Percentiles rank a stretch among this genome's conserved stretches.
Evolutionary conservation across 2,888 invertebrate genomes (phyloP).

Genomic region (Lapara coniferarum): DNA sequence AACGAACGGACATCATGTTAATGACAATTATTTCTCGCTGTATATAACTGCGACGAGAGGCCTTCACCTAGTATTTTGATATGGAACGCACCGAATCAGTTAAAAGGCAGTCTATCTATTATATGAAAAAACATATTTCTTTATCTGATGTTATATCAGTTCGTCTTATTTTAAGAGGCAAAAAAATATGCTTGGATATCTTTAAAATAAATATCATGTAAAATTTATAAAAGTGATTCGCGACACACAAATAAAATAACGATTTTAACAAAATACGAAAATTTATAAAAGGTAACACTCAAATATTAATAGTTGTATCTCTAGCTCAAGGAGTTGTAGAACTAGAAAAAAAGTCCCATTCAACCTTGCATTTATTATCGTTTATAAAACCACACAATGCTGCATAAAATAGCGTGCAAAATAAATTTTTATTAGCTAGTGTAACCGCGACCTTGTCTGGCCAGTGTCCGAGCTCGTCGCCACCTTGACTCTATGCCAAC

Average conservation of each 20-base stretch:
- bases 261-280: too few relatives aligned
- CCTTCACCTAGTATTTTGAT: slow-evolving; percentile 24
- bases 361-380: slow-evolving; percentile 23
- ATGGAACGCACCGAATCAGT: background rate
- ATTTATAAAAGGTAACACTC: too few relatives aligned
- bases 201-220: too few relatives aligned
- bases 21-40: slow-evolving; percentile 21
- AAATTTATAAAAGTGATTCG: too few relatives aligned
- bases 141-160: too few relatives aligned
- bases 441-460: slow-evolving; percentile 63
- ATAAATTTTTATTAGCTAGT: slow-evolving; percentile 53
- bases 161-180: too few relatives aligned
- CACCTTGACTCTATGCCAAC: slow-evolving; percentile 62
- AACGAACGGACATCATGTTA: slow-evolving; percentile 12
- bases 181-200: too few relatives aligned
- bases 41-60: slow-evolving; percentile 14
- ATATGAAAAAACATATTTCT: too few relatives aligned
- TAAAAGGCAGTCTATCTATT: too few relatives aligned
- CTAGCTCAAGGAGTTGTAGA: background rate
- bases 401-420: slow-evolving; percentile 43
- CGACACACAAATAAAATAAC: too few relatives aligned
- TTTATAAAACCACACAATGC: slow-evolving; percentile 29
- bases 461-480: slow-evolving; percentile 34
- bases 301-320: too few relatives aligned
- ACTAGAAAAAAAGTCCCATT: slow-evolving; percentile 6